Percentiles rank a stretch among this genome's conserved stretches.
phyloP scores from a whole-genome alignment of 2,888 invertebrate genomes.

The Liopterus haemorrhoidalis region DNA sequence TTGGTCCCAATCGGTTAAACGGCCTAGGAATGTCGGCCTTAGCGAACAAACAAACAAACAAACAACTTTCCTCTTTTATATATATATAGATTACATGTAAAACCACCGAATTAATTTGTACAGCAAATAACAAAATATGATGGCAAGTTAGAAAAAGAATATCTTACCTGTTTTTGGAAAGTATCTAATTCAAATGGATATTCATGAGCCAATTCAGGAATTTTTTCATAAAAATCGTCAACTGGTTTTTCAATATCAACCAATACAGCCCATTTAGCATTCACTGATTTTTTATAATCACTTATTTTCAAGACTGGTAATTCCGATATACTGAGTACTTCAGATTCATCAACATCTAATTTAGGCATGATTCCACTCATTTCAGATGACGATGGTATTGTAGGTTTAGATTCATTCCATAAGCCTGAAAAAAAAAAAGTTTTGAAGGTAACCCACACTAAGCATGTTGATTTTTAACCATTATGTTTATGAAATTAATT shows the following conservation, averaged over 20 bases:
- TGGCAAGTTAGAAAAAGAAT: too few relatives aligned
- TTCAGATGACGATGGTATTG: background rate
- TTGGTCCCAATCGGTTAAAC: too few relatives aligned
- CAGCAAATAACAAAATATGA: too few relatives aligned
- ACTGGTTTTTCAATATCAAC: conserved; percentile 78
- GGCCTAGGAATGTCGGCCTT: too few relatives aligned
- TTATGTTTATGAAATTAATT: too few relatives aligned
- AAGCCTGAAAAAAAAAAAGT: conserved; percentile 39
- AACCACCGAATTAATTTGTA: too few relatives aligned
- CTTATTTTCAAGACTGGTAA: conserved; percentile 66
- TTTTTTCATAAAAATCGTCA: conserved; percentile 69
- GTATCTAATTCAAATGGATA: conserved; percentile 91
- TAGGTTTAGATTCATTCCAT: conserved; percentile 46
- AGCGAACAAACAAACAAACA: too few relatives aligned
- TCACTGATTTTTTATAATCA: conserved; percentile 45
- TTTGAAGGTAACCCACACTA: background rate
- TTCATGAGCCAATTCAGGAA: conserved; percentile 77
- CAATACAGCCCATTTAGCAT: conserved; percentile 82
- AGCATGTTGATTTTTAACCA: too few relatives aligned
- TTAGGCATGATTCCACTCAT: conserved; percentile 2
- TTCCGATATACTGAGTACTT: conserved; percentile 39
- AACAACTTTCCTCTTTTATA: background rate
- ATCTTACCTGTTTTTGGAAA: conserved; percentile 96
- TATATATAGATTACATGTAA: conserved; percentile 8
- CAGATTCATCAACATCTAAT: conserved; percentile 33